Evolutionary conservation across 2,888 invertebrate species (phyloP).

Genomic region (Lapara coniferarum): DNA sequence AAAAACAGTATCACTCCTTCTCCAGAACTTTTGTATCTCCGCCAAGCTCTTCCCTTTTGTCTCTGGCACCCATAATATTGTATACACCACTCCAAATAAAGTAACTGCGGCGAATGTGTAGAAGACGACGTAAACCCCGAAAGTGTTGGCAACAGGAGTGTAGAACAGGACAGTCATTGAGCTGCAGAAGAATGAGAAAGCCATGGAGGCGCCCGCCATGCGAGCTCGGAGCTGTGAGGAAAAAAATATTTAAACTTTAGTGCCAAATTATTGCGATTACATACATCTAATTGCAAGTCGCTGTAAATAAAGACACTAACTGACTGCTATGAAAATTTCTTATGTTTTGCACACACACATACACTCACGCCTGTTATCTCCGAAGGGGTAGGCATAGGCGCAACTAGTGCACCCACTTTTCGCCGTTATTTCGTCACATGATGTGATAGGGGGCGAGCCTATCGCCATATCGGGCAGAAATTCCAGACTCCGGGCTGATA

Average conservation of each 20-base stretch:
- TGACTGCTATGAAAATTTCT: no score
- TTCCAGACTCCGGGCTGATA: no score
- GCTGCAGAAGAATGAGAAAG: slow-evolving; percentile 69
- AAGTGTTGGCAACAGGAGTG: slow-evolving; percentile 59
- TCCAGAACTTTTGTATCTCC: slow-evolving; percentile 64
- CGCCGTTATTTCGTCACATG: no score
- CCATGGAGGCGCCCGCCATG: slow-evolving; percentile 69
- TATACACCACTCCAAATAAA: slow-evolving; percentile 63
- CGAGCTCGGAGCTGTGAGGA: slow-evolving; percentile 59
- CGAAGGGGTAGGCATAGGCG: no score
- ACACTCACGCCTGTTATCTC: no score
- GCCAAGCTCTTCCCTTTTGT: slow-evolving; percentile 73
- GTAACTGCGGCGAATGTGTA: slow-evolving; percentile 67
- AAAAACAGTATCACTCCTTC: slow-evolving; percentile 52
- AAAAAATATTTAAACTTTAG: neutral
- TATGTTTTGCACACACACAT: no score
- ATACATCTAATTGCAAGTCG: no score
- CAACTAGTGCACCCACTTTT: no score
- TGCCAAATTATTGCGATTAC: neutral
- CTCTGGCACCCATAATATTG: slow-evolving; percentile 72
- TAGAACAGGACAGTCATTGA: slow-evolving; percentile 67
- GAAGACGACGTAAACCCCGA: slow-evolving; percentile 70
- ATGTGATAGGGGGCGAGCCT: no score
- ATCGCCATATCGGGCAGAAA: no score
- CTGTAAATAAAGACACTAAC: no score